phyloP scores from a whole-genome alignment of 37 sponge, comb jelly and placozoan species.

The Eunapius fragilis region DNA sequence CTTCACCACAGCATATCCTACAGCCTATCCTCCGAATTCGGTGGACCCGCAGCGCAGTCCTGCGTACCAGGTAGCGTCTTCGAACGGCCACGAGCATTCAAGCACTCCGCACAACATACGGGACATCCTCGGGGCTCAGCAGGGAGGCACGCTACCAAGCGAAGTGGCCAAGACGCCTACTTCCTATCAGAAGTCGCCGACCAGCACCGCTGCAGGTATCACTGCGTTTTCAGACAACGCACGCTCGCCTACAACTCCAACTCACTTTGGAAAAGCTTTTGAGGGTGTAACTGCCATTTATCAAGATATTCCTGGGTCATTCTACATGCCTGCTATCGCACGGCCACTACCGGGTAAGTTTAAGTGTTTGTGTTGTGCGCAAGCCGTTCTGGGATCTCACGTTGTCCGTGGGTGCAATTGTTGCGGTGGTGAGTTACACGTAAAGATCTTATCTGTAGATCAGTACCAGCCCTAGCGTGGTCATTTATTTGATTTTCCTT shows the following conservation, averaged over 20 bases:
- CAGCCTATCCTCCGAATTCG: slow-evolving; percentile 1
- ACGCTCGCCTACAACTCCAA: slow-evolving; percentile 60
- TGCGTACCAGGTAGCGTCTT: slow-evolving; percentile 42
- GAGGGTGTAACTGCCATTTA: background rate
- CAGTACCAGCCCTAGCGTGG: background rate
- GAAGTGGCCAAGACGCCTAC: slow-evolving; percentile 75
- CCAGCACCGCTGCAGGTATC: slow-evolving; percentile 43
- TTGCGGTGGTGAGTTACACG: background rate
- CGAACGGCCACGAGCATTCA: slow-evolving; percentile 2
- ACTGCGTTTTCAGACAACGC: slow-evolving; percentile 30
- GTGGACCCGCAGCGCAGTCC: slow-evolving; percentile 23
- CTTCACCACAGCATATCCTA: slow-evolving; percentile 27
- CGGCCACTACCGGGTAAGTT: slow-evolving; percentile 14
- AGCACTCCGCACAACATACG: slow-evolving; percentile 70
- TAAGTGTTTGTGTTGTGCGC: background rate
- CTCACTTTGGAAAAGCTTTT: background rate
- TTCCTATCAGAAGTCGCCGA: slow-evolving; percentile 72
- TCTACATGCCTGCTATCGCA: slow-evolving; percentile 46
- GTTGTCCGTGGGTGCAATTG: background rate
- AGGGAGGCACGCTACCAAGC: slow-evolving; percentile 33
- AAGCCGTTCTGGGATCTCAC: background rate
- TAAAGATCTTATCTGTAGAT: background rate
- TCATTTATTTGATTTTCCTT: too few species aligned
- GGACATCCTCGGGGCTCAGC: slow-evolving; percentile 70
- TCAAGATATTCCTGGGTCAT: slow-evolving; percentile 20